These are phyloP conservation scores for Nebria ingens DNA, from an alignment of 1,140 invertebrate species.

Conservation along the genomic window DNA sequence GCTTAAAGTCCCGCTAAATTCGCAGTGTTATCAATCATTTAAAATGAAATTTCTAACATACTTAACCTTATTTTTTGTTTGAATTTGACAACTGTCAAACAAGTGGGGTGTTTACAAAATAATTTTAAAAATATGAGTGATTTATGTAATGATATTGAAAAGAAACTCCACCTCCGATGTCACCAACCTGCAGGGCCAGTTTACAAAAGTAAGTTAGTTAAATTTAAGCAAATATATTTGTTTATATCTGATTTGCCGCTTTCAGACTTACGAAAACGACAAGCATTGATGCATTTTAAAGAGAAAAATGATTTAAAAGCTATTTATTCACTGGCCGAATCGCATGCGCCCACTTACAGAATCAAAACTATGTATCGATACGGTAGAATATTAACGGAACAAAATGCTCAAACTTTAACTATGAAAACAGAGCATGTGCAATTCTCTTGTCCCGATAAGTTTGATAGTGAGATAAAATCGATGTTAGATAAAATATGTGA, in stretches of 20 bases:
- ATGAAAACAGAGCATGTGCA: slow-evolving; percentile 17
- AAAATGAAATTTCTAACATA: too few species aligned
- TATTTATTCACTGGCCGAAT: slow-evolving; percentile 22
- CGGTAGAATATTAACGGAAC: slow-evolving; percentile 17
- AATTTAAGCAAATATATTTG: slow-evolving; percentile 8
- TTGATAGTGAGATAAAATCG: slow-evolving; percentile 13
- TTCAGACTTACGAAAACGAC: slow-evolving; percentile 7
- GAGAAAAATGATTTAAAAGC: slow-evolving; percentile 19
- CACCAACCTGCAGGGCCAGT: slow-evolving; percentile 18
- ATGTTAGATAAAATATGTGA: slow-evolving; percentile 20
- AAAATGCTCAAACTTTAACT: slow-evolving; percentile 6
- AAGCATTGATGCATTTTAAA: slow-evolving; percentile 15
- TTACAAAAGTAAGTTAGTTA: slow-evolving; percentile 17
- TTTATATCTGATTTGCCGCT: not conserved
- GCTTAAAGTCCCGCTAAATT: too few species aligned
- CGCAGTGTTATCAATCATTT: too few species aligned
- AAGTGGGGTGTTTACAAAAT: too few species aligned
- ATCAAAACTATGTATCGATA: slow-evolving; percentile 19
- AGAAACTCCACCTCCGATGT: not conserved
- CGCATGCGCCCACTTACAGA: slow-evolving; percentile 21
- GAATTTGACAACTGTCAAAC: too few species aligned
- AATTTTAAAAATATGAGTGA: too few species aligned
- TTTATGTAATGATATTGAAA: slow-evolving; percentile 9
- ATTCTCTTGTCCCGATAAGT: slow-evolving; percentile 16
- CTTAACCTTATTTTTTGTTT: too few species aligned